A percentile compares a stretch with the other conserved stretches of the same genome.
Evolutionary conservation across 2,888 invertebrate genomes (phyloP).

Genomic region (Mamestra brassicae): DNA sequence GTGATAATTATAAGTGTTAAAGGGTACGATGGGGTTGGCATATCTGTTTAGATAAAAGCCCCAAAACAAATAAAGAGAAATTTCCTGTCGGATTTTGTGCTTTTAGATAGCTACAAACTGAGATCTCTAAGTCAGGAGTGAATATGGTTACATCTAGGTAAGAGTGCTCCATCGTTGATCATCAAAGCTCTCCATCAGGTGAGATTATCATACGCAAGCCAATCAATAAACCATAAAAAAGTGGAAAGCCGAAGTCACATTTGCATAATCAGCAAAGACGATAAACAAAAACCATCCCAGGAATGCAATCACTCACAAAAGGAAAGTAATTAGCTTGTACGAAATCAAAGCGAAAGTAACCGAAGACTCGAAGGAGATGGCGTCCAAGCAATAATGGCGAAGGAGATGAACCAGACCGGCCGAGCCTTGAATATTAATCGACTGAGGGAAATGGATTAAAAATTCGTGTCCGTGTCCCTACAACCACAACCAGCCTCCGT

Average conservation of each 20-base stretch:
- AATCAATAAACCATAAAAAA: too few species aligned
- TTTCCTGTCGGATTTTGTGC: too few species aligned
- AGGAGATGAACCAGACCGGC: constrained; percentile 91
- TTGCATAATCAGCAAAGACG: constrained; percentile 52
- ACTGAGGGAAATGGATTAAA: constrained; percentile 91
- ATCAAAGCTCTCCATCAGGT: too few species aligned
- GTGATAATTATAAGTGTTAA: too few species aligned
- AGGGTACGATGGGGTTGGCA: too few species aligned
- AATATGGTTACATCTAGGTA: too few species aligned
- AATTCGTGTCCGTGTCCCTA: constrained; percentile 85
- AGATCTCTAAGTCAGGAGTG: too few species aligned
- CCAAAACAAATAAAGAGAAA: too few species aligned
- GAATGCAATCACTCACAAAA: constrained; percentile 80
- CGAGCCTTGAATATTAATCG: constrained; percentile 91
- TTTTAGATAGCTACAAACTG: too few species aligned
- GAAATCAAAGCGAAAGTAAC: constrained; percentile 86
- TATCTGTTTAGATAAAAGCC: too few species aligned
- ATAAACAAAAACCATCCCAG: constrained; percentile 52
- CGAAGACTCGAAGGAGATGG: constrained; percentile 72
- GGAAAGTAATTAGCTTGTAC: constrained; percentile 86
- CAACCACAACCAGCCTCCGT: constrained; percentile 76
- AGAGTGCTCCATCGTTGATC: too few species aligned
- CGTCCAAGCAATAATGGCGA: constrained; percentile 87
- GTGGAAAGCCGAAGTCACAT: constrained; percentile 13
- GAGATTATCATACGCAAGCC: too few species aligned